These are phyloP conservation scores for Eugnorisma glareosa DNA, from an alignment of 2,888 invertebrate species.

Conservation along the genomic window DNA sequence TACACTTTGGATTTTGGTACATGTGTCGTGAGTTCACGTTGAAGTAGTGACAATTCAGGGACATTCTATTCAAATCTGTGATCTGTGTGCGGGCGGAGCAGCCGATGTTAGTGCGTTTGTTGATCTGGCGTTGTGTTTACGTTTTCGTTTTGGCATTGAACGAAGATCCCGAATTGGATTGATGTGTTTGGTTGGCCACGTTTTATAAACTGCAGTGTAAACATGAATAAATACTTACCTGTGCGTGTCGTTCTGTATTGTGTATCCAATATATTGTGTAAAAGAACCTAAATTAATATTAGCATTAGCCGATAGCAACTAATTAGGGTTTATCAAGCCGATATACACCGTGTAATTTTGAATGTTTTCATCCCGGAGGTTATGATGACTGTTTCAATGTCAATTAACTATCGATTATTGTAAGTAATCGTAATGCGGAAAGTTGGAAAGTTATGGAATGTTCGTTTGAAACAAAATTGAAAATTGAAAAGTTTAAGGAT, in stretches of 20 bases:
- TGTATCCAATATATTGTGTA: conserved; percentile 28
- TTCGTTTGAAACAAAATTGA: background rate
- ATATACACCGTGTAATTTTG: conserved; percentile 23
- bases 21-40: conserved; percentile 71
- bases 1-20: conserved; percentile 73
- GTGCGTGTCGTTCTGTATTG: conserved; percentile 60
- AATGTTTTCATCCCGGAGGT: conserved; percentile 27
- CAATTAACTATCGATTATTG: background rate
- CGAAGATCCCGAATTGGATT: conserved; percentile 85
- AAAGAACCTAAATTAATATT: conserved; percentile 6
- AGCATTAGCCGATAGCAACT: conserved; percentile 17
- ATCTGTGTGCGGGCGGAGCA: conserved; percentile 73
- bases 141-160: conserved; percentile 86
- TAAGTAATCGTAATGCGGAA: conserved; percentile 12
- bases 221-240: conserved; percentile 75
- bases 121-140: conserved; percentile 86
- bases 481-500: conserved; percentile 1
- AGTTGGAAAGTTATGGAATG: conserved; percentile 24
- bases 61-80: conserved; percentile 76
- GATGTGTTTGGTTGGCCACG: conserved; percentile 80
- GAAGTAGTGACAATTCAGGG: conserved; percentile 77
- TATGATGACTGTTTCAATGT: background rate
- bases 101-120: conserved; percentile 80
- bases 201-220: conserved; percentile 77
- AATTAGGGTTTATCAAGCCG: conserved; percentile 3